Base-by-base conservation (phyloP, 2,888 invertebrate genomes). In the Kuschelorhynchus macadamiae region DNA sequence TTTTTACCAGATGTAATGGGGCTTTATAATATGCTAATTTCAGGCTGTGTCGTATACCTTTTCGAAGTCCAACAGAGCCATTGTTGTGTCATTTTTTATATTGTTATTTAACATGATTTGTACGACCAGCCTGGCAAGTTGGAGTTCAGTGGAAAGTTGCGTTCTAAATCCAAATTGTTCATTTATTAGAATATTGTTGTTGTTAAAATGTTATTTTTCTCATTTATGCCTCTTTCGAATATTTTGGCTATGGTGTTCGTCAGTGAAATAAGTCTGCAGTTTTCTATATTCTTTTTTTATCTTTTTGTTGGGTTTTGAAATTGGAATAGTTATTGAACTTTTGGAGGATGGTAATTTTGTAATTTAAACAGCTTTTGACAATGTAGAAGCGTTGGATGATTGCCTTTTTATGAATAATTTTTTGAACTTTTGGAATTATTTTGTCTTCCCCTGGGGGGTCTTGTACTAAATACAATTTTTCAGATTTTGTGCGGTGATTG, bases 21-120 rank as follows among this genome's bases (percentile, higher is more conserved):
- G n/a, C n/a, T n/a, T n/a, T n/a, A n/a, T n/a, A n/a, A n/a, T n/a
- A n/a, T n/a, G n/a, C n/a, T n/a, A n/a, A n/a, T n/a, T n/a, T n/a
- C 59, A 59, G 4, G 36, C 36, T 7, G 57, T 46, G 30, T 57
- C 57, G 32, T 57, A 57, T 9, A 21, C 42, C 21, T 57, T 57
- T 14, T 59, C 59, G 2, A 49, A 11, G 36, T 59, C 59, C 17
- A 47, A 18, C 0, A 20, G 14, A 1, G 16, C 47, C 59, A 59
- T 39, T 3, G 21, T 1, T 17, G 59, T 59, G 14, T 4, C 0
- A 0, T 47, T 47, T 12, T 39, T 18, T 0, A 36, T 36, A 49
- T 59, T 47, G 17, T 36, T 47, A 30, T 47, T 49, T 9, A 7
- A 33, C 25, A 39, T 59, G 7, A 32, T 32, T 18, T 36, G 1